These are phyloP conservation scores for Petromus typicus DNA, from an alignment of 2,113 vertebrate species.

Conservation along the genomic window DNA sequence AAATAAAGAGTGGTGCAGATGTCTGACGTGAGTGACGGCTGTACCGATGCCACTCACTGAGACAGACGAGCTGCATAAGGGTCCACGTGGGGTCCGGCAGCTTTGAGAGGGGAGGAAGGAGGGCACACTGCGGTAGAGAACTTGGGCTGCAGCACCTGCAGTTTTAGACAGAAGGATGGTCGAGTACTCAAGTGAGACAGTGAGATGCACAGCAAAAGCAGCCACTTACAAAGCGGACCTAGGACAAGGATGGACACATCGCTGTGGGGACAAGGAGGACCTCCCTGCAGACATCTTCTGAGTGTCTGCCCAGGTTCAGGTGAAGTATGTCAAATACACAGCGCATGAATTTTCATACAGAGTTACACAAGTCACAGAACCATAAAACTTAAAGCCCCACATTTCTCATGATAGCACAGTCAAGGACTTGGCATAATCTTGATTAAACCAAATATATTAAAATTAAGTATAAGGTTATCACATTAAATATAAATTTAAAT, in stretches of 20 bases:
- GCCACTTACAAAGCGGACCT: neutral
- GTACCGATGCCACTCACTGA: neutral
- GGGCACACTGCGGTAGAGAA: neutral
- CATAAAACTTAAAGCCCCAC: neutral
- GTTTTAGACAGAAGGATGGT: neutral
- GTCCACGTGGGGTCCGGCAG: neutral
- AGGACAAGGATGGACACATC: neutral
- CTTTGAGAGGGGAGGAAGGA: neutral
- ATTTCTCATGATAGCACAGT: neutral
- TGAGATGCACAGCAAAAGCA: neutral
- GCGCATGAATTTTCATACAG: neutral
- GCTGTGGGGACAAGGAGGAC: neutral
- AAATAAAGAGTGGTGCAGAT: neutral
- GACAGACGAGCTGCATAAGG: neutral
- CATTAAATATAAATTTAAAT: neutral
- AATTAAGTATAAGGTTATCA: neutral
- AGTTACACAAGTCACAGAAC: neutral
- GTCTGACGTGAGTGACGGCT: neutral
- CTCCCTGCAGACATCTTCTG: neutral
- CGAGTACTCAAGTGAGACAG: neutral
- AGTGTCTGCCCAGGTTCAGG: neutral
- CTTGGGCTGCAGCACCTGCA: neutral
- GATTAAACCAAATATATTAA: neutral
- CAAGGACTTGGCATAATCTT: neutral
- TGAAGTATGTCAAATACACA: neutral